A percentile compares a stretch with the other conserved stretches of the same genome.
Evolutionary conservation across 2,888 invertebrate genomes (phyloP).

Genomic region (Onchidella celtica): DNA sequence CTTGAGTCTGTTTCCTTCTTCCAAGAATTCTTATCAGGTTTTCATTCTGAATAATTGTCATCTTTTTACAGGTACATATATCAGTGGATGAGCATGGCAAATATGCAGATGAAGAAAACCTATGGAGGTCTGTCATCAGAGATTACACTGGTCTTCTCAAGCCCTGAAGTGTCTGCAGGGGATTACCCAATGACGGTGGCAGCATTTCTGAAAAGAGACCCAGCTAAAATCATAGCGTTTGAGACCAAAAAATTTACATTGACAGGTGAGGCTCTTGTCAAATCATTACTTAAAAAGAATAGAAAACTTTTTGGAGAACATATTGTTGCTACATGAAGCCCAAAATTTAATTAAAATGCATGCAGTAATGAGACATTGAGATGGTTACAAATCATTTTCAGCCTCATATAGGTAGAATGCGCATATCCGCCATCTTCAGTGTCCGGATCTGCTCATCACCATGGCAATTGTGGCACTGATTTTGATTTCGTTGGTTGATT

Average conservation of each 20-base stretch:
- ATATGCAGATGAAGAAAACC: slow-evolving; percentile 3
- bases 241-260: slow-evolving; percentile 44
- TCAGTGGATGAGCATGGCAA: slow-evolving; percentile 56
- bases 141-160: slow-evolving; percentile 5
- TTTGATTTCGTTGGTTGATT: too few relatives aligned
- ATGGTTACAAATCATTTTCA: slow-evolving; percentile 5
- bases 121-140: slow-evolving; percentile 35
- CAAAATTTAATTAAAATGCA: too few relatives aligned
- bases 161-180: slow-evolving; percentile 18
- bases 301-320: too few relatives aligned
- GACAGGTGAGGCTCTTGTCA: slow-evolving; percentile 53
- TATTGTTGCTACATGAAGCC: too few relatives aligned
- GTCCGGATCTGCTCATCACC: too few relatives aligned
- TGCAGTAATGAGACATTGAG: too few relatives aligned
- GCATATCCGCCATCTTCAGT: too few relatives aligned
- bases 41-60: too few relatives aligned
- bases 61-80: slow-evolving; percentile 53
- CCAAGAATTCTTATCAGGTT: too few relatives aligned
- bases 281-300: not conserved
- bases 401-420: too few relatives aligned
- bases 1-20: too few relatives aligned
- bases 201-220: slow-evolving; percentile 23
- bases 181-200: slow-evolving; percentile 52
- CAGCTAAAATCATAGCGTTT: slow-evolving; percentile 40
- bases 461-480: too few relatives aligned